A percentile compares a stretch with the other conserved stretches of the same genome.
These are phyloP conservation scores for Drosophila funebris DNA, from an alignment of 1,140 invertebrate species.

Conservation along the genomic window DNA sequence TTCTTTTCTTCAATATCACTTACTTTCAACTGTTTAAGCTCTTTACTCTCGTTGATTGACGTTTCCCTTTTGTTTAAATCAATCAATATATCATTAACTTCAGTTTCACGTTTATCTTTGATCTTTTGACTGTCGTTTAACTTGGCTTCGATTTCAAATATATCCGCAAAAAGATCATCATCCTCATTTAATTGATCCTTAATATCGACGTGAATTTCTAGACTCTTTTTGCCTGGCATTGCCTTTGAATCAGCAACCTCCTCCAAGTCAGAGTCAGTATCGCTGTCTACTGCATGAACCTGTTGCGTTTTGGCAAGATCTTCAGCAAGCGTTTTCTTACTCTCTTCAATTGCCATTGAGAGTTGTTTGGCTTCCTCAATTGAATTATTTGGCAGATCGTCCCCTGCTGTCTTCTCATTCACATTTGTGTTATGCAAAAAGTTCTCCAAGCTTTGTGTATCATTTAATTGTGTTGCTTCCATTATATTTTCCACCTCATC, in stretches of 20 bases:
- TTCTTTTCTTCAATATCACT: neutral
- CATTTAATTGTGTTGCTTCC: constrained; percentile 65
- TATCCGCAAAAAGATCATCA: constrained; percentile 89
- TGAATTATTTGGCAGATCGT: constrained; percentile 25
- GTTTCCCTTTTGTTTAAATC: constrained; percentile 14
- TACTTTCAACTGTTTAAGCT: neutral
- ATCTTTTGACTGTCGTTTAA: neutral
- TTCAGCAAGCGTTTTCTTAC: constrained; percentile 10
- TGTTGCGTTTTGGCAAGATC: neutral
- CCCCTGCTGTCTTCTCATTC: neutral
- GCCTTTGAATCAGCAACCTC: constrained; percentile 11
- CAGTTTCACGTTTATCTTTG: neutral
- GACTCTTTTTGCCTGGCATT: constrained; percentile 32
- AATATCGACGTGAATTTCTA: constrained; percentile 83
- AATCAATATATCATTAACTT: too few relatives aligned
- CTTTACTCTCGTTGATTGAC: neutral
- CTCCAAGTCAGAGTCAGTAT: constrained; percentile 42
- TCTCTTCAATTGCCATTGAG: constrained; percentile 47
- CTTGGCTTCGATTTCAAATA: constrained; percentile 83
- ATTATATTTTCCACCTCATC: constrained; percentile 86
- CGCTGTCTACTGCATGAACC: constrained; percentile 32
- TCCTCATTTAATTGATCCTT: constrained; percentile 70
- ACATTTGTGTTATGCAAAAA: constrained; percentile 5
- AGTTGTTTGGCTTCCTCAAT: constrained; percentile 50
- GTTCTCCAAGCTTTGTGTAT: constrained; percentile 49